Percentiles rank a stretch among this genome's conserved stretches.
phyloP scores from a whole-genome alignment of 2,888 invertebrate genomes.

The Gymnocheta viridis region DNA sequence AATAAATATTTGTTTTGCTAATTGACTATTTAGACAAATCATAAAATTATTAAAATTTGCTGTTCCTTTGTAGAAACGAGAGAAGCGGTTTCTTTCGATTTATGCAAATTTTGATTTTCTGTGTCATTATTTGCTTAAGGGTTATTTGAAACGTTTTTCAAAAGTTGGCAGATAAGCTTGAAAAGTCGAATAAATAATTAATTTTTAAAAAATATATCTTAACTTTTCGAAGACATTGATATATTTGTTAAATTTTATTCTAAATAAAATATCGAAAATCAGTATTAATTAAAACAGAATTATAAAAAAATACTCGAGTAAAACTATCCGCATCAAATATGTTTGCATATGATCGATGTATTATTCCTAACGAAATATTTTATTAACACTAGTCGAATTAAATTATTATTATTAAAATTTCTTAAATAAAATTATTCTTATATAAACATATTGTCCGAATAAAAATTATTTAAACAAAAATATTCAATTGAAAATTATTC shows the following conservation, averaged over 20 bases:
- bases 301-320: too few relatives aligned
- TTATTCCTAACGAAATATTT: too few relatives aligned
- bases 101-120: background rate
- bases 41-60: constrained; percentile 50
- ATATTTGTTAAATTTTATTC: too few relatives aligned
- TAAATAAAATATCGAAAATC: too few relatives aligned
- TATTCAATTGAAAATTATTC: background rate
- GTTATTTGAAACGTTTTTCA: background rate
- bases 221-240: too few relatives aligned
- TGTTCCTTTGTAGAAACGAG: constrained; percentile 3
- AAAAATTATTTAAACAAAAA: background rate
- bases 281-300: too few relatives aligned
- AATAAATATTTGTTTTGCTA: constrained; percentile 54
- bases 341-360: background rate
- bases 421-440: too few relatives aligned
- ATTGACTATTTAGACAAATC: constrained; percentile 46
- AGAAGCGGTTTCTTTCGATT: constrained; percentile 8
- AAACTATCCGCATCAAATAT: too few relatives aligned
- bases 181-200: background rate
- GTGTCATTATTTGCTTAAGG: background rate
- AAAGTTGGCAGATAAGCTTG: background rate
- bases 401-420: background rate
- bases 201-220: too few relatives aligned
- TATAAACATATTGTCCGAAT: too few relatives aligned
- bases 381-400: too few relatives aligned